A percentile compares a stretch with the other conserved stretches of the same genome.
Evolutionary conservation across 30 jellyfish, hydroid and myxozoan species (phyloP).

Genomic region (Hydractinia symbiolongicarpus): DNA sequence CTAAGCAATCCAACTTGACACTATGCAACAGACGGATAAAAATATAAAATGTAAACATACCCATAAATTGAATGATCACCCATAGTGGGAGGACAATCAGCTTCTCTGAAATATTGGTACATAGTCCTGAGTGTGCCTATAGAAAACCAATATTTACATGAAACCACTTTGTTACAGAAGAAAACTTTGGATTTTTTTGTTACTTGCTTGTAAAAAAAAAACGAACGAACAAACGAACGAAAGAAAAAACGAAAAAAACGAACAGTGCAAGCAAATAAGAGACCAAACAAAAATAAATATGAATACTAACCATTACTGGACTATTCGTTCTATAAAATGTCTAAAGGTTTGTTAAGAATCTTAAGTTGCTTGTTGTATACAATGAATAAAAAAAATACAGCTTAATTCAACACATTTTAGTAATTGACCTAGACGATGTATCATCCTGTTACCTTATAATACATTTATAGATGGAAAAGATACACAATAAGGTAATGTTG

Average conservation of each 20-base stretch:
- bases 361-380: no score
- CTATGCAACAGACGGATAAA: neutral
- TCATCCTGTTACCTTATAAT: no score
- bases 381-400: no score
- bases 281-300: neutral
- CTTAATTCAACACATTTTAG: no score
- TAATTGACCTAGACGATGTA: no score
- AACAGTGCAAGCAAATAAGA: neutral
- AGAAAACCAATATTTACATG: neutral
- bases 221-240: neutral
- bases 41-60: conserved; percentile 21
- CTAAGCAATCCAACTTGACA: neutral
- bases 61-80: conserved; percentile 59
- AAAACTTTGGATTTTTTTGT: neutral
- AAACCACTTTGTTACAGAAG: neutral
- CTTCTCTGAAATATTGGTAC: conserved; percentile 39
- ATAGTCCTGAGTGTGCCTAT: conserved; percentile 59
- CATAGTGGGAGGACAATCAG: conserved; percentile 59
- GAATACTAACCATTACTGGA: conserved; percentile 49
- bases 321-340: conserved; percentile 64
- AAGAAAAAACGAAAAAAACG: neutral
- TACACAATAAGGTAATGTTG: conserved; percentile 69
- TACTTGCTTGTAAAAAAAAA: neutral
- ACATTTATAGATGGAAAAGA: conserved; percentile 32
- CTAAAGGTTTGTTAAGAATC: neutral